Base-by-base conservation (phyloP, 2,888 invertebrate genomes). In the Congeria kusceri region DNA sequence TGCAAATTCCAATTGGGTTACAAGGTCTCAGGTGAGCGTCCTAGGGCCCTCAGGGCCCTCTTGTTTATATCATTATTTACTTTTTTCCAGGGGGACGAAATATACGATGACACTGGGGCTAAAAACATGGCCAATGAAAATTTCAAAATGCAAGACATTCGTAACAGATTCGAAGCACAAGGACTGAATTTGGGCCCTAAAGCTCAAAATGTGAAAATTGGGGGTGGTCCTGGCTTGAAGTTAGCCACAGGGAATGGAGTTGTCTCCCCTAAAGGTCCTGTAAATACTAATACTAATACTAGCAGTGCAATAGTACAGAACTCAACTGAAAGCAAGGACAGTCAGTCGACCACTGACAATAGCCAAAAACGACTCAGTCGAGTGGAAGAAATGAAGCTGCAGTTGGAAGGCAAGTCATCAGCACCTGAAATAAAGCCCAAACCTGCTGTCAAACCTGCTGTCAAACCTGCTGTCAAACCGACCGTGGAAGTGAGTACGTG, bases 81-180 rank as follows among this genome's bases (percentile, higher is more conserved):
- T 25, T 9, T 65, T 61, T 66, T 61, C 18, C 57, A 81, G 68
- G 80, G 77, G 18, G 80, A 76, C n/a, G 80, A 77, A 5, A 77
- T 77, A 28, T 81, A 81, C 64, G 77, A 77, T 70, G 80, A 77
- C 62, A 64, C 68, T 13, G 53, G 49, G 1, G 53, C 47, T 25
- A 29, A 65, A 11, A 65, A 25, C 1, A 39, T 39, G 39, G 39
- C 39, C 9, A 15, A 39, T 39, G 39, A 39, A 39, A n/a, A n/a
- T n/a, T 39, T 39, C 39, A 39, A 39, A 5, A 39, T 9, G 9
- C 3, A 39, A 11, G 9, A 39, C 39, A 39, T 39, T 39, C 39
- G 39, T 3, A 9, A 39, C 9, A 39, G 39, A 39, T 39, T 39
- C 15, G 4, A 39, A 39, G 11, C 39, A 13, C 39, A 39, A 39